phyloP scores from a whole-genome alignment of 2,113 vertebrate species.

The Centropristis striata region DNA sequence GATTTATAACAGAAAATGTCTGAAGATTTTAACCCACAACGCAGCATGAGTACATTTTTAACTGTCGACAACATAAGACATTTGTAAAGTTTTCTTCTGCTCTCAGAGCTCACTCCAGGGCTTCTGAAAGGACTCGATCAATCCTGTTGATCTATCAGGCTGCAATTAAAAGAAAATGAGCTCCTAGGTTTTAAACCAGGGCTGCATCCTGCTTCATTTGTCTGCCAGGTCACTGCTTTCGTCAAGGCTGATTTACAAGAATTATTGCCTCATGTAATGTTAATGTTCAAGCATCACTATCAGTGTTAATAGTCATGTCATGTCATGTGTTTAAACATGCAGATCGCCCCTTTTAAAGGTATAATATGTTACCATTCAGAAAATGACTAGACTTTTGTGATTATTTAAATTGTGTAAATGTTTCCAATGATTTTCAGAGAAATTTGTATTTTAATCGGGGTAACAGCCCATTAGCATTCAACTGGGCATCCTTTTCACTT shows the following conservation, averaged over 20 bases:
- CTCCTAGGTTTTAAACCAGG: neutral
- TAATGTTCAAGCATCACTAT: conserved; percentile 6
- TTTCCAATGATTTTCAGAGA: too few relatives aligned
- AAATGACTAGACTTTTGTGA: too few relatives aligned
- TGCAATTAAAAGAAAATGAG: conserved; percentile 12
- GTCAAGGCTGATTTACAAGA: conserved; percentile 19
- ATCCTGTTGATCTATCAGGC: neutral
- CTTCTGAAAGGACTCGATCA: neutral
- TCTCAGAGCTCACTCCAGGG: neutral
- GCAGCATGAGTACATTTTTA: neutral
- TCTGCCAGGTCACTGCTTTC: conserved; percentile 4
- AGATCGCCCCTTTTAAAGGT: neutral
- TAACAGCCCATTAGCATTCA: too few relatives aligned
- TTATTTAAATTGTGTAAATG: too few relatives aligned
- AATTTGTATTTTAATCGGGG: too few relatives aligned
- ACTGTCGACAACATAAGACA: neutral
- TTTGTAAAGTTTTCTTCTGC: neutral
- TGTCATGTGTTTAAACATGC: neutral
- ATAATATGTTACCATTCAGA: too few relatives aligned
- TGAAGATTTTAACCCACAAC: neutral
- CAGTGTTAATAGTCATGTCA: neutral
- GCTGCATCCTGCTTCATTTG: conserved; percentile 12
- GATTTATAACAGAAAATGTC: too few relatives aligned
- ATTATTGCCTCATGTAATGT: conserved; percentile 18
- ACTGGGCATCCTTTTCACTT: too few relatives aligned